Percentiles rank a stretch among this genome's conserved stretches.
Conservation (phyloP, 2,113 vertebrate species). For the Mugil cephalus region DNA sequence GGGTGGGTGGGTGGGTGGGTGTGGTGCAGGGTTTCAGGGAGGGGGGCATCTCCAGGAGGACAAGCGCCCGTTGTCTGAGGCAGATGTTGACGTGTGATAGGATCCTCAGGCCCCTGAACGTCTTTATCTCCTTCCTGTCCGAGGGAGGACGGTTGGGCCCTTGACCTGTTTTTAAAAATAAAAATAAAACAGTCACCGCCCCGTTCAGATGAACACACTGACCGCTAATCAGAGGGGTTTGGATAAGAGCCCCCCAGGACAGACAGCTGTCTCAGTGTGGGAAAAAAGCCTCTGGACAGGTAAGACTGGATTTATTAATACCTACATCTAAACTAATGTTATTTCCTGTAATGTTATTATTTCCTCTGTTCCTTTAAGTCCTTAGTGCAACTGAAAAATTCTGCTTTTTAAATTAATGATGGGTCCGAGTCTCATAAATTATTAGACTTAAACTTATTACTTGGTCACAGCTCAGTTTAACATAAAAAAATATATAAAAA, state of each 20-base stretch:
- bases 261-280: neutral
- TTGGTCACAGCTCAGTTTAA: too few species aligned
- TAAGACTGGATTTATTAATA: constrained; percentile 1
- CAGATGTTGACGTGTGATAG: constrained; percentile 20
- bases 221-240: neutral
- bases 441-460: too few species aligned
- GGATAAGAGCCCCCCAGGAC: neutral
- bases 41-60: neutral
- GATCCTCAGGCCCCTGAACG: neutral
- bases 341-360: too few species aligned
- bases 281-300: constrained; percentile 7
- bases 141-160: neutral
- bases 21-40: too few species aligned
- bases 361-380: too few species aligned
- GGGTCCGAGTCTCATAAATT: too few species aligned
- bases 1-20: too few species aligned
- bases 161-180: too few species aligned
- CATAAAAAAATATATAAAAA: too few species aligned
- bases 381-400: too few species aligned
- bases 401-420: too few species aligned
- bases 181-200: too few species aligned
- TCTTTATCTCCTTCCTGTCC: neutral
- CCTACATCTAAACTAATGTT: neutral
- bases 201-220: neutral
- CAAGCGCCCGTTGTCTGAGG: neutral